Conservation (phyloP, 2,888 invertebrate species). For the Bhutanitis thaidina region DNA sequence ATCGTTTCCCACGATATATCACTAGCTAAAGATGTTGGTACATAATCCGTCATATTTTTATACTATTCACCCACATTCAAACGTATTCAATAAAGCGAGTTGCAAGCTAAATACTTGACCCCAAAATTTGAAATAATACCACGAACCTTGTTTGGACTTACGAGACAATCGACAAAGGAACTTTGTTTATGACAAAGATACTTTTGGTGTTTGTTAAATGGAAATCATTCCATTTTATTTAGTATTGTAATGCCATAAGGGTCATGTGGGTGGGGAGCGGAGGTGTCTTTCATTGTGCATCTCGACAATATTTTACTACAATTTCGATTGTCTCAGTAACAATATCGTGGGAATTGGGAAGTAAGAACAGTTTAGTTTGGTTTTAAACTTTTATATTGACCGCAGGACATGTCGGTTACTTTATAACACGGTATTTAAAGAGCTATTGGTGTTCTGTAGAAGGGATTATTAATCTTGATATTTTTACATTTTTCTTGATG, state of each 20-base stretch:
- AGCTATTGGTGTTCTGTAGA: constrained; percentile 19
- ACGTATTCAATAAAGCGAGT: constrained; percentile 32
- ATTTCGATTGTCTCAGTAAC: constrained; percentile 53
- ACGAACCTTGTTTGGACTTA: constrained; percentile 56
- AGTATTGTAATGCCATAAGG: constrained; percentile 25
- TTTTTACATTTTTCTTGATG: neutral
- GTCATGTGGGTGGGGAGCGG: constrained; percentile 6
- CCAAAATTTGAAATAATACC: constrained; percentile 51
- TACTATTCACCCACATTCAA: constrained; percentile 47
- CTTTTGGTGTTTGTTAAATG: constrained; percentile 8
- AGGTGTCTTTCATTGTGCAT: constrained; percentile 21
- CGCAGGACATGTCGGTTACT: constrained; percentile 58
- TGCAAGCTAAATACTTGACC: constrained; percentile 46
- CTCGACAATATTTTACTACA: constrained; percentile 53
- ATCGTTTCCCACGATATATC: constrained; percentile 28
- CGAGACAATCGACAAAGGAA: constrained; percentile 31
- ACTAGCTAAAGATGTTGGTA: constrained; percentile 37
- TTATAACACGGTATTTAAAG: constrained; percentile 67
- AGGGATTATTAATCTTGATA: constrained; percentile 17
- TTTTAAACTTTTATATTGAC: constrained; percentile 57
- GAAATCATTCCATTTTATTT: constrained; percentile 18
- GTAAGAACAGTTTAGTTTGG: constrained; percentile 38
- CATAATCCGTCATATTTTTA: constrained; percentile 45
- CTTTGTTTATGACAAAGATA: constrained; percentile 34
- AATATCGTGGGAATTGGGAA: constrained; percentile 62